Evolutionary conservation across 2,888 invertebrate species (phyloP), one percentile per base, ranked within the genome.

Genomic region (Gari tellinella): DNA sequence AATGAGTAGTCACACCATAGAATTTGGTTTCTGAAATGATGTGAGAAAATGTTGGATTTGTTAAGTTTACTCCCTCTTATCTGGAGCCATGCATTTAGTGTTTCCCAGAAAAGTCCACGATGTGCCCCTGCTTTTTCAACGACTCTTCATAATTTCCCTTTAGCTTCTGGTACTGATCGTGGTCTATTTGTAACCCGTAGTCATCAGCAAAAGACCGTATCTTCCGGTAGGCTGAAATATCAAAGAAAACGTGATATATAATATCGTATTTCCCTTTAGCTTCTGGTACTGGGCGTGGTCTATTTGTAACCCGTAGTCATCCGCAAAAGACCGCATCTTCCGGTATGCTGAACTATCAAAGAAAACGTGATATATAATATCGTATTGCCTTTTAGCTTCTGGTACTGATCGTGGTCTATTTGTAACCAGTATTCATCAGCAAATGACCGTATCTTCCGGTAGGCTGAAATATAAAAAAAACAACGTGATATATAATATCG

Each of bases 371-470:
- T n/a, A n/a, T n/a, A n/a, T n/a, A n/a, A n/a, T n/a, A n/a, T n/a
- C n/a, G n/a, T n/a, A 25, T 57, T 62, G 19, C 55, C 60, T 38
- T 73, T 78, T 0, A 73, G 70, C 38, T 69, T 45, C 40, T 66
- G 63, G 53, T 73, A 78, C 26, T 67, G 66, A 8, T 65, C 52
- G 31, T 78, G 73, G 55, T 70, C 67, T 1, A 78, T 45, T n/a
- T 78, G 51, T 8, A 78, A 66, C 8, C 78, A 73, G 46, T 70
- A 73, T 38, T 78, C 78, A 17, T 73, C 78, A 1, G 73, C 73
- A 40, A 73, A 53, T 52, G 67, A 48, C n/a, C 78, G 69, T 26
- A 62, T 65, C 26, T 51, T 65, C 15, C 70, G 51, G 25, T 46
- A 78, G 0, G 70, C 73, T 67, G 43, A 21, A 62, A 43, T 10